Base-by-base conservation (phyloP, 2,888 invertebrate genomes). In the Luperina testacea region DNA sequence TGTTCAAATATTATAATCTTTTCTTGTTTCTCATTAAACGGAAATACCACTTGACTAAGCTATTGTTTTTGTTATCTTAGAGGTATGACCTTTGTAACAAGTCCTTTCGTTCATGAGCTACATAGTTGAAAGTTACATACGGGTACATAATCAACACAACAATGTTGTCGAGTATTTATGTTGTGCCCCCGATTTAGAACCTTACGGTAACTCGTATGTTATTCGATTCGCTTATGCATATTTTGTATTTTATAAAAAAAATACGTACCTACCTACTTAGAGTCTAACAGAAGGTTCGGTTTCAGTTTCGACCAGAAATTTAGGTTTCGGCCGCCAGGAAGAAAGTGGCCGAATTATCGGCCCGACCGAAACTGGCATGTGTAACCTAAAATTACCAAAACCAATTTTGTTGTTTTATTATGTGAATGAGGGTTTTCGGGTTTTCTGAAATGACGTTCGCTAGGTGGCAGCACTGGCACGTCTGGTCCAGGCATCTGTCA, bases 21-120 rank as follows among this genome's bases (percentile, higher is more conserved):
- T 13, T 67, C 27, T 75, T 57, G 17, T 69, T 48, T 78, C 38
- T 6, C 8, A 85, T 15, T 84, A 84, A 85, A 83, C 32, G n/a
- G 48, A 69, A 81, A 63, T 13, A 77, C 71, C 77, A 84, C 42
- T 45, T 45, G 45, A 45, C 45, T 17, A 2, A 51, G 20, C 17
- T 20, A 13, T 78, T 78, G 78, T 65, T 65, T 72, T 59, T 71
- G 53, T 73, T 73, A 73, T 80, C 38, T 9, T 27, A n/a, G 15
- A 7, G 8, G 48, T 1, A 17, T 24, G 59, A 20, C 24, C 51
- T 32, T 24, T 80, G 32, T 42, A 67, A 63, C 20, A 42, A 81
- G 42, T 7, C 45, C 70, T 38, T 63, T 27, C 1, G 9, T 70
- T 15, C n/a, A 13, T 72, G 2, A 53, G 6, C 24, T 57, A 64